Evolutionary conservation across 37 sponge, comb jelly and placozoan genomes (phyloP).

Genomic region (Corticium candelabrum): DNA sequence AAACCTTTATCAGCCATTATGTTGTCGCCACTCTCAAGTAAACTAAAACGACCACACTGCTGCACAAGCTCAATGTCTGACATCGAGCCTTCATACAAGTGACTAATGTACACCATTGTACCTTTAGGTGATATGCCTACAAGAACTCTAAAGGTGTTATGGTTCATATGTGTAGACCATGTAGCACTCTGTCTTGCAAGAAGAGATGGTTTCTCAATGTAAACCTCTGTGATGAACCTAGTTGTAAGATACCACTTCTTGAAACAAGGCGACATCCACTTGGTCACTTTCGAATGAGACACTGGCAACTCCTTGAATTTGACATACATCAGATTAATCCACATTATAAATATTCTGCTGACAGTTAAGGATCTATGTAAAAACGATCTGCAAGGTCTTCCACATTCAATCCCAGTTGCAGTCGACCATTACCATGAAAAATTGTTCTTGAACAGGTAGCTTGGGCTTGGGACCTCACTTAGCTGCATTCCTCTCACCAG

Average conservation of each 20-base stretch:
- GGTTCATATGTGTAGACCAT: constrained; percentile 28
- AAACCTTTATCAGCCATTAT: not conserved
- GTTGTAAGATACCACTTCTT: constrained; percentile 20
- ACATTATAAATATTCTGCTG: not conserved
- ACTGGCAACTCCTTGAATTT: constrained; percentile 18
- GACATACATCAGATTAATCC: constrained; percentile 32
- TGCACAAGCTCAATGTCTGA: not conserved
- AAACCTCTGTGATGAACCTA: constrained; percentile 25
- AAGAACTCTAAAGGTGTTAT: constrained; percentile 27
- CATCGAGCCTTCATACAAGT: not conserved
- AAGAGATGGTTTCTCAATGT: constrained; percentile 25
- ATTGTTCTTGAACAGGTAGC: not conserved
- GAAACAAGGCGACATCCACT: constrained; percentile 20
- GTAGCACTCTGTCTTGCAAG: constrained; percentile 15
- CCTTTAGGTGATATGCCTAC: constrained; percentile 12
- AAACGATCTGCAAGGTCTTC: not conserved
- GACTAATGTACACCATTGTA: not conserved
- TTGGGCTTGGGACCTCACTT: not conserved
- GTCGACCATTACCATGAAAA: not conserved
- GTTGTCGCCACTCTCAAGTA: constrained; percentile 5
- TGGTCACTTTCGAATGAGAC: constrained; percentile 2
- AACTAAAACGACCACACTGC: not conserved
- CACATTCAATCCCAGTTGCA: not conserved
- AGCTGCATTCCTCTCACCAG: too few species aligned
- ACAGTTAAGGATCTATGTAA: not conserved